Evolutionary conservation across 2,888 invertebrate genomes (phyloP), one percentile per base, ranked within the genome.

Genomic region (Erebia aethiops): DNA sequence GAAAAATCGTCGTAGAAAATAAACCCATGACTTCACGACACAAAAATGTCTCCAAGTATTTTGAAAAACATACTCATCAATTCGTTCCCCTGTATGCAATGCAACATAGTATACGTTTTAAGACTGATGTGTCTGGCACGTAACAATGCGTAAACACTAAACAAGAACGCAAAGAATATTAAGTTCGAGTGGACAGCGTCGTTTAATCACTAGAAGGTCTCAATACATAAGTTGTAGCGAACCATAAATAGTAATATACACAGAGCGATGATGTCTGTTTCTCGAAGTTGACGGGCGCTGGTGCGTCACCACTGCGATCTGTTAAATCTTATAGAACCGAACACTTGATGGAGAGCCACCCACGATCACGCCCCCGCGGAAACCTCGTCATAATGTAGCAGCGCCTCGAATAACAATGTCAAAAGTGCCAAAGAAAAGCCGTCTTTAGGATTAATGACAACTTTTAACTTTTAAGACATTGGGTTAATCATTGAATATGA

Each of bases 211-310:
- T 78, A 77, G 80, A n/a, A 79, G 71, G 71, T 67, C 73, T 69
- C 62, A 67, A 68, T 63, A 67, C 70, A 71, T 72, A 81, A 70
- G 63, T 62, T 81, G 81, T 75, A 76, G 72, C 75, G 73, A 74
- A 77, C 90, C 90, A 83, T 89, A 91, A 87, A 90, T 88, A 88
- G 91, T 82, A 85, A 85, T 87, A 77, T 72, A 77, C 70, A 77
- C 76, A 73, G 70, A 63, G 51, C 70, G 60, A 72, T 72, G 72
- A 71, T 72, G 73, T 77, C 76, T 77, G 73, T 74, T 75, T 74
- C 74, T 75, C 75, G 66, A 72, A 76, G 70, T 75, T 75, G 77
- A 76, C 75, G 69, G 63, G 49, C 70, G 63, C 46, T 52, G 73
- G 76, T 91, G 90, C 87, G 90, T 91, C 92, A 91, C 84, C 81